Base-by-base conservation (phyloP, 2,888 invertebrate species). In the Diaprepes abbreviatus region DNA sequence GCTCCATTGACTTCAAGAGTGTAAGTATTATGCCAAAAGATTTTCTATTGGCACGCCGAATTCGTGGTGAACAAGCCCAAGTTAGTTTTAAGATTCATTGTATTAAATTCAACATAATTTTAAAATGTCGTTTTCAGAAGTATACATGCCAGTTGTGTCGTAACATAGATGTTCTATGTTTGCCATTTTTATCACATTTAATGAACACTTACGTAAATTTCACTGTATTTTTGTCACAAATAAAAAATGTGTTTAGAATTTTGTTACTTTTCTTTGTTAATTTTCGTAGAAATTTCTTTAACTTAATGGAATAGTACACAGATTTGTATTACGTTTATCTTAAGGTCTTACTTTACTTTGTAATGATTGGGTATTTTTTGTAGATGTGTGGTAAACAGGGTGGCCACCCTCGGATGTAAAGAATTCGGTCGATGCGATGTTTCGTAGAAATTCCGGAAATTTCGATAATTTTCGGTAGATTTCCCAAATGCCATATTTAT, bases 1-100 rank as follows among this genome's bases (percentile, higher is more conserved):
- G 96, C 87, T 97, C 96, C 76, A 97, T 97, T 84, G 97, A 97
- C 83, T 97, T 97, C 79, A 97, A 97, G 86, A 92, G 97, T 81
- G 97, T 97, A 66, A 97, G 97, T 75, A 97, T 97, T 86, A 97
- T 97, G 96, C 97, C 97, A 79, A 97, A 97, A 87, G 97, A 97
- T 85, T 97, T 97, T 82, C 96, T 97, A 86, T 89, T 97, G 85
- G 97, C 97, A 72, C 92, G 96, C 84, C 92, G 97, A 89, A 97
- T 97, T 87, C 93, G 97, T 83, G 97, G 97, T 78, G 96, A 97
- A 87, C 92, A 96, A 86, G 94, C 94, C 89, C 95, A 94, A 92
- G 66, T 74, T 40, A 65, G 17, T 59, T 66, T 59, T 66, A 55
- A 52, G 28, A 28, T 28, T 63, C 38, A 50, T 57, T 43, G 40